Evolutionary conservation across 2,888 invertebrate species (phyloP).

Genomic region (Oligia strigilis): DNA sequence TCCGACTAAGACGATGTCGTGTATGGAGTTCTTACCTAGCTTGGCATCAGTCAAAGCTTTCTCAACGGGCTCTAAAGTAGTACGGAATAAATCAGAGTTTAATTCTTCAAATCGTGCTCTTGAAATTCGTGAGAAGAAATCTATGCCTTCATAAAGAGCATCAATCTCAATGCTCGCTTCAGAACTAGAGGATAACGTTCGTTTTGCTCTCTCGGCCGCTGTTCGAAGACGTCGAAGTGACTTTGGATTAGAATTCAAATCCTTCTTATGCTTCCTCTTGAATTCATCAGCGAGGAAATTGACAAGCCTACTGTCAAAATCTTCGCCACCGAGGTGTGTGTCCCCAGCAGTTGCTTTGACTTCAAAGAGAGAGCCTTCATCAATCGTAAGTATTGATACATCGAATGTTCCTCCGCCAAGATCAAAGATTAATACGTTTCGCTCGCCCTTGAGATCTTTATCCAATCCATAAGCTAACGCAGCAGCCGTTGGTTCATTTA

Average conservation of each 20-base stretch:
- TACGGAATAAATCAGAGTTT: slow-evolving; percentile 93
- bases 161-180: slow-evolving; percentile 94
- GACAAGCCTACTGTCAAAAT: slow-evolving; percentile 92
- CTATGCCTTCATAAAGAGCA: slow-evolving; percentile 93
- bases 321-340: slow-evolving; percentile 96
- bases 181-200: slow-evolving; percentile 94
- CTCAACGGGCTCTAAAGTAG: slow-evolving; percentile 94
- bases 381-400: slow-evolving; percentile 95
- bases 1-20: slow-evolving; percentile 95
- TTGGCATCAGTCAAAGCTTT: slow-evolving; percentile 94
- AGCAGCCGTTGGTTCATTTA: slow-evolving; percentile 95
- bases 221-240: slow-evolving; percentile 93
- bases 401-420: slow-evolving; percentile 94
- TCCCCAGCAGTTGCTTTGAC: slow-evolving; percentile 96
- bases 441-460: slow-evolving; percentile 91
- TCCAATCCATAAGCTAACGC: slow-evolving; percentile 93
- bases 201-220: slow-evolving; percentile 94
- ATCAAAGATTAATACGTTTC: slow-evolving; percentile 92
- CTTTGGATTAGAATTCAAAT: slow-evolving; percentile 91
- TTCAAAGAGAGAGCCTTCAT: slow-evolving; percentile 94
- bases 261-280: slow-evolving; percentile 93
- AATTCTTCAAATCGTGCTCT: slow-evolving; percentile 94
- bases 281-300: slow-evolving; percentile 93
- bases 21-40: slow-evolving; percentile 93
- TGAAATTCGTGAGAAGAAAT: slow-evolving; percentile 92